Evolutionary conservation across 1,140 invertebrate species (phyloP).

Genomic region (Drosophila dunni): DNA sequence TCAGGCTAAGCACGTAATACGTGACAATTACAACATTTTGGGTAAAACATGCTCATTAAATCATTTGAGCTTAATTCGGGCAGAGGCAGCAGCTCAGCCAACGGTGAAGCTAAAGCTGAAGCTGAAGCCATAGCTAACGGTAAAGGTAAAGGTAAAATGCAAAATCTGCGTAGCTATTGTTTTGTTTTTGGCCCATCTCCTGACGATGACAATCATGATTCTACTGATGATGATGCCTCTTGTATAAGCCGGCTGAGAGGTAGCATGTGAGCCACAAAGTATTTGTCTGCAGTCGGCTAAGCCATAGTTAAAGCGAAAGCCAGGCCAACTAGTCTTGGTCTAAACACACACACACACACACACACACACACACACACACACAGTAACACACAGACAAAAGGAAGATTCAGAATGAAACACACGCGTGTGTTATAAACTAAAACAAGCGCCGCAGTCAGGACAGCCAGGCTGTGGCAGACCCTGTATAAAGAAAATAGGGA

Average conservation of each 20-base stretch:
- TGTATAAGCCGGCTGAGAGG: conserved; percentile 54
- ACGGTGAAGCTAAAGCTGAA: conserved; percentile 22
- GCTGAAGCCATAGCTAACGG: conserved; percentile 39
- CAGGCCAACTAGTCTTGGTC: conserved; percentile 65
- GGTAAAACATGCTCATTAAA: conserved; percentile 81
- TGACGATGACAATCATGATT: conserved; percentile 25
- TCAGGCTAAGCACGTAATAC: conserved; percentile 79
- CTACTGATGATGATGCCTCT: conserved; percentile 16
- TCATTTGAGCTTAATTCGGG: conserved; percentile 76
- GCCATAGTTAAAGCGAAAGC: conserved; percentile 57
- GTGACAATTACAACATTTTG: conserved; percentile 82
- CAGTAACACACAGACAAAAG: neutral
- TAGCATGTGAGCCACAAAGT: conserved; percentile 56
- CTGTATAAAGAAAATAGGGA: too few species aligned
- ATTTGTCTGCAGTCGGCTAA: conserved; percentile 52
- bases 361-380: neutral
- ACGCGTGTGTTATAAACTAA: conserved; percentile 42
- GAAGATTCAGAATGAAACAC: neutral
- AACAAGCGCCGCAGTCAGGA: conserved; percentile 29
- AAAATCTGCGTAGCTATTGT: conserved; percentile 71
- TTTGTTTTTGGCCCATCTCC: conserved; percentile 27
- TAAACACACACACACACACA: conserved; percentile 32
- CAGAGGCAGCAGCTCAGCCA: conserved; percentile 16
- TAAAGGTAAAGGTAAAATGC: conserved; percentile 42
- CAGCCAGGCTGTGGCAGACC: conserved; percentile 4